Evolutionary conservation across 2,797 vertebrate genomes (phyloP).

Genomic region (Odontamblyopus lacepedii): DNA sequence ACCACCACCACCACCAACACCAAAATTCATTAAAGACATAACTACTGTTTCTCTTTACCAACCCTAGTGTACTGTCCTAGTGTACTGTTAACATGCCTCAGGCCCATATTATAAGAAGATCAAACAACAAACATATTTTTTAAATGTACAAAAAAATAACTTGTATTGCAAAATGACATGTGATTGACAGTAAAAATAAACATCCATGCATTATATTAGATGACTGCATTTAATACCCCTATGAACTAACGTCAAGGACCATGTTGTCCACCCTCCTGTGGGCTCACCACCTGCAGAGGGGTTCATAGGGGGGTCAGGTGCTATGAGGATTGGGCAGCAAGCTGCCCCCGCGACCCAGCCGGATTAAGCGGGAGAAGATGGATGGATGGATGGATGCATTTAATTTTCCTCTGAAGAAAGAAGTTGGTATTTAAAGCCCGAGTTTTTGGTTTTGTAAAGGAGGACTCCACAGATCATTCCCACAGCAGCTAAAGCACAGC

Average conservation of each 20-base stretch:
- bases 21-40: not conserved
- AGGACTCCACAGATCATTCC: conserved; percentile 52
- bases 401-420: conserved; percentile 35
- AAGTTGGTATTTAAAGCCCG: conserved; percentile 51
- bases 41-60: not conserved
- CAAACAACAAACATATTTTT: not conserved
- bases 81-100: not conserved
- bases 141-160: no score
- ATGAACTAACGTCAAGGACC: no score
- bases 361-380: no score
- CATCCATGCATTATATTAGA: not conserved
- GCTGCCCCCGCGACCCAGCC: no score
- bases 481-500: conserved; percentile 53
- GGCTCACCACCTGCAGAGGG: no score
- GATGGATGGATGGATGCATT: not conserved
- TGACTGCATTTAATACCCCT: no score
- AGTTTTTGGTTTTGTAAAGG: conserved; percentile 48
- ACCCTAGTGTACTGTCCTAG: not conserved
- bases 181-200: not conserved
- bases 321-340: no score
- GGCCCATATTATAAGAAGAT: not conserved
- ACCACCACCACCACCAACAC: no score
- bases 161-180: not conserved
- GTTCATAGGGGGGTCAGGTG: no score
- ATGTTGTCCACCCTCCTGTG: no score